Percentiles rank a stretch among this genome's conserved stretches.
Conservation (phyloP, 2,888 invertebrate species). For the Nomada hirtipes region DNA sequence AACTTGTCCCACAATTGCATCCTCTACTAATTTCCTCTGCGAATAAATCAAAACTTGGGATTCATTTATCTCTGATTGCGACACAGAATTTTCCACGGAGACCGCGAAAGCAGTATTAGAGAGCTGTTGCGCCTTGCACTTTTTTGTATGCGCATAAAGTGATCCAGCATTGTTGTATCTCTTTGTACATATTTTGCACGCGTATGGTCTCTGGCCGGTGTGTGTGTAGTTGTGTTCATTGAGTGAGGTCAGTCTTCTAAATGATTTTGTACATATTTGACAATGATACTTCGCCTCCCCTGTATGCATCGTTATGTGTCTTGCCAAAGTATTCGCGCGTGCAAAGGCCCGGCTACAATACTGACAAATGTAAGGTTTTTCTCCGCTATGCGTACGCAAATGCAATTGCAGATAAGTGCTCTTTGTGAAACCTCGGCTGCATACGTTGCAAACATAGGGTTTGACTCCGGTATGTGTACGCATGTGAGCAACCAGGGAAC, state of each 20-base stretch:
- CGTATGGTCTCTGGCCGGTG: constrained; percentile 81
- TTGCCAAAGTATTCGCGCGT: constrained; percentile 80
- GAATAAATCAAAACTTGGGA: constrained; percentile 75
- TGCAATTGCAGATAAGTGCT: constrained; percentile 81
- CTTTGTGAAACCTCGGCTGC: constrained; percentile 81
- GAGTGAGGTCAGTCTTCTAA: constrained; percentile 79
- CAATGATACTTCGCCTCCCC: constrained; percentile 82
- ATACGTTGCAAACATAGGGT: constrained; percentile 81
- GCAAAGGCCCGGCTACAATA: constrained; percentile 81
- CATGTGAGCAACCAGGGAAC: constrained; percentile 81
- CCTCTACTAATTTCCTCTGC: constrained; percentile 75
- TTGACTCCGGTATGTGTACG: constrained; percentile 81
- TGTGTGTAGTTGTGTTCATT: constrained; percentile 82
- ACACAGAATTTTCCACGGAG: constrained; percentile 60
- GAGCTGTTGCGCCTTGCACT: constrained; percentile 78
- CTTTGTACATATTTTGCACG: constrained; percentile 81
- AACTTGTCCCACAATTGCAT: constrained; percentile 65
- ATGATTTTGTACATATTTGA: constrained; percentile 81
- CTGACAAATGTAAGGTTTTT: constrained; percentile 82
- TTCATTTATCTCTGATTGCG: constrained; percentile 54
- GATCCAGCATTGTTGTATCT: constrained; percentile 80
- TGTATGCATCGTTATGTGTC: constrained; percentile 82
- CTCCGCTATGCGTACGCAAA: constrained; percentile 80
- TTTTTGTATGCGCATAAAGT: constrained; percentile 81
- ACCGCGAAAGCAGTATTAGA: constrained; percentile 61